Evolutionary conservation across 2,113 vertebrate species (phyloP), one percentile per base, ranked within the genome.

Genomic region (Pica pica): DNA sequence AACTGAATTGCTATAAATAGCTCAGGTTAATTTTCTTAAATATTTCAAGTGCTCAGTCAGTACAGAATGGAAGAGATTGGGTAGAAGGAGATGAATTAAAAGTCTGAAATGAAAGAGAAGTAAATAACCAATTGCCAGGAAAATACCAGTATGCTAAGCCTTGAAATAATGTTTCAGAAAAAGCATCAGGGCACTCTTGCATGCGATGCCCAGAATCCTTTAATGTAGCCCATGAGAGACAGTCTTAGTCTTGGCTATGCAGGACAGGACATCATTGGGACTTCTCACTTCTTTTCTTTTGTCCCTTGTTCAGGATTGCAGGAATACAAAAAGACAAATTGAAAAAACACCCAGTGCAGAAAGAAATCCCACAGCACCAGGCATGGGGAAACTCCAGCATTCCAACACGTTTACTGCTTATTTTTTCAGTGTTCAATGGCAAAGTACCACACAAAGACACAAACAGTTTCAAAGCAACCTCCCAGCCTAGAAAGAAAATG

Each of bases 331-430:
- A 68, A 75, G 61, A 84, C 31, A 93, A 91, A 88, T 35, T n/a
- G 39, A 33, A 83, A 84, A 59, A 44, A 37, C 37, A 67, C 33
- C 6, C 12, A 46, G 57, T 30, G 80, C 61, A 89, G 30, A 89
- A 86, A 93, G 86, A 90, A 94, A 80, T 55, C 81, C 89, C 80
- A 69, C 49, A 93, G 89, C 86, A 92, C 47, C 64, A 90, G 37
- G 73, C 80, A 79, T 3, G 2, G 50, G 69, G 61, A 70, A 91
- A 86, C 59, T 90, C 83, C 87, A 88, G 89, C 89, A 93, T 95
- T 96, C 96, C 95, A 88, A 94, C 92, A 97, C 63, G 3, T 81
- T 95, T 67, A 68, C 49, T 91, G 94, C 80, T 94, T 95, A 81
- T 89, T 95, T 96, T 86, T 92, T 92, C 75, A 97, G 91, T 20